Base-by-base conservation (phyloP, 1,140 invertebrate species). In the Pararge aegeria region DNA sequence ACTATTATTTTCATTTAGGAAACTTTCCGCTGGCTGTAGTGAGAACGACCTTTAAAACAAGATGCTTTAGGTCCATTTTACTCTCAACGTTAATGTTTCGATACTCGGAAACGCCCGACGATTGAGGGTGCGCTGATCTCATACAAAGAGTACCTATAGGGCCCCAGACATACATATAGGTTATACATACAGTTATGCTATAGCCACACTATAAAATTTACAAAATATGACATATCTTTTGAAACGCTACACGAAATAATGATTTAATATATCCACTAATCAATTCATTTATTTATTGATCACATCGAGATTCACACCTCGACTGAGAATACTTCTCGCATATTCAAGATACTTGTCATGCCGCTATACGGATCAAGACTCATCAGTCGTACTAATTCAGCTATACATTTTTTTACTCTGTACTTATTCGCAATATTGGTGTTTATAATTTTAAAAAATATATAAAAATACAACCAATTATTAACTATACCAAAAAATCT, bases 161-260 rank as follows among this genome's bases (percentile, higher is more conserved):
- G n/a, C n/a, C n/a, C n/a, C n/a, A n/a, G n/a, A 78, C 78, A 84
- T 61, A 74, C 68, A 70, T 69, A 70, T 75, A 87, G 78, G 66
- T 80, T 83, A 86, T 67, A 84, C 79, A 86, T 67, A 84, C 79
- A 34, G 63, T 80, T 73, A 74, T 66, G 81, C 83, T 89, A 85
- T 87, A 89, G 86, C 86, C 75, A 87, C 79, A 83, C 84, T 89
- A 89, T 87, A 89, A 87, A 89, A 89, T 89, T 86, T 89, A 89
- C 86, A 89, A 89, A 89, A 89, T 89, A 89, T 89, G 86, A 89
- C 86, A 85, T 89, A 85, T 86, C 78, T 87, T 85, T 83, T 81
- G 83, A 85, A 80, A 87, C 70, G 76, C 83, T 87, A 89, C 83
- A 83, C 73, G 80, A 87, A 85, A 86, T 83, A 83, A 84, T 82